phyloP scores from a whole-genome alignment of 2,888 invertebrate genomes.

The Drosophila sordidapex region DNA sequence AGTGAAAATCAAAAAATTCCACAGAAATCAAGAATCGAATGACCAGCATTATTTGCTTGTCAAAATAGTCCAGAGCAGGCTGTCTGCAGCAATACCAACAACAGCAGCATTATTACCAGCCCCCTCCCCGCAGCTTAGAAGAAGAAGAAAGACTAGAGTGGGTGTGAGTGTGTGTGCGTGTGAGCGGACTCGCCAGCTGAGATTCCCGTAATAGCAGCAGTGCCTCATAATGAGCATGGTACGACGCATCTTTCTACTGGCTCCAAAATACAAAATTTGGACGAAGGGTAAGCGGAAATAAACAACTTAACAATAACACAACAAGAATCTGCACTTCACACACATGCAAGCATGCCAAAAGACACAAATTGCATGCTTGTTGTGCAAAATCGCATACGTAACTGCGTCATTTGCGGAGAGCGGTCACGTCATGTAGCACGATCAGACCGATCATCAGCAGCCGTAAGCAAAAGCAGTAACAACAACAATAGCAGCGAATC shows the following conservation, averaged over 20 bases:
- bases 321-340: constrained; percentile 21
- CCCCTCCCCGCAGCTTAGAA: background rate
- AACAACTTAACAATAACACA: background rate
- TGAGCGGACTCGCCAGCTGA: constrained; percentile 60
- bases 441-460: constrained; percentile 23
- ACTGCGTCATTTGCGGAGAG: constrained; percentile 72
- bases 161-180: constrained; percentile 19
- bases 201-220: constrained; percentile 49
- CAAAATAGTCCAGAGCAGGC: constrained; percentile 45
- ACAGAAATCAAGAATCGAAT: constrained; percentile 37
- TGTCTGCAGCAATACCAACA: constrained; percentile 40
- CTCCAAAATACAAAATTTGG: constrained; percentile 81
- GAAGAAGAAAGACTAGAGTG: constrained; percentile 30
- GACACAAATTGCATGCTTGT: constrained; percentile 25
- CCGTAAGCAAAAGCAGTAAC: constrained; percentile 19
- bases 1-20: constrained; percentile 11
- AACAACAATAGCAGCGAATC: constrained; percentile 12
- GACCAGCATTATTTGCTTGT: constrained; percentile 48
- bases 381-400: constrained; percentile 75
- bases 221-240: constrained; percentile 78
- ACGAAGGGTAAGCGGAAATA: constrained; percentile 72
- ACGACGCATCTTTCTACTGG: constrained; percentile 79
- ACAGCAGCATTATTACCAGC: constrained; percentile 13
- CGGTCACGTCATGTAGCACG: constrained; percentile 44
- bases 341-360: constrained; percentile 8